Evolutionary conservation across 2,888 invertebrate genomes (phyloP), one percentile per base, ranked within the genome.

Genomic region (Gymnosoma rotundatum): DNA sequence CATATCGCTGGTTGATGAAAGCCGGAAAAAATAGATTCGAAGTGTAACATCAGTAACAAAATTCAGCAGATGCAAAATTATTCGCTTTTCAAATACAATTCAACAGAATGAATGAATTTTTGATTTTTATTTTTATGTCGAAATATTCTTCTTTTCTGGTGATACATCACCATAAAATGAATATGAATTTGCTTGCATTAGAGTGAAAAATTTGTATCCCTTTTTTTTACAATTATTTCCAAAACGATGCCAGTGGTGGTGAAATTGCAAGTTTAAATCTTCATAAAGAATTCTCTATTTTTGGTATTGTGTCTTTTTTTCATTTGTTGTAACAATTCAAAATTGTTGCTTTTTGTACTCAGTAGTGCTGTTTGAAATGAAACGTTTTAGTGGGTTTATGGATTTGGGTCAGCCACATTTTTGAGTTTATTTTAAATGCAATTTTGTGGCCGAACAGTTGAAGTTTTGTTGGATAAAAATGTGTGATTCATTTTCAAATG

Each of bases 401-500:
- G 63, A 81, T 84, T 81, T 84, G 63, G 80, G 73, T 81, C 84
- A 83, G 64, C 76, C 73, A 63, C 78, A 78, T 54, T 78, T 84
- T 76, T 80, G 18, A 56, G 66, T 83, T 69, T 50, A 56, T 67
- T 83, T 80, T n/a, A 67, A 80, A 76, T 67, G 67, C 58, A 73
- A 80, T 78, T 67, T 54, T 63, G 61, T 66, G 61, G 72, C 25
- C 20, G 18, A 56, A 38, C 16, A n/a, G 42, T 69, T 50, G 1
- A 3, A 42, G 25, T 54, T 61, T 38, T 56, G 9, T 5, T 25
- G 9, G 14, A 42, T 25, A 16, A 56, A 21, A 56, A 56, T 3
- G 7, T 1, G 6, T 20, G 5, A 20, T 52, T 52, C 20, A 21
- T 32, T 32, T 32, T 32, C 7, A 32, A 32, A 32, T 32, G 8